A percentile compares a stretch with the other conserved stretches of the same genome.
Evolutionary conservation across 2,888 invertebrate genomes (phyloP).

Genomic region (Pediacus dermestoides): DNA sequence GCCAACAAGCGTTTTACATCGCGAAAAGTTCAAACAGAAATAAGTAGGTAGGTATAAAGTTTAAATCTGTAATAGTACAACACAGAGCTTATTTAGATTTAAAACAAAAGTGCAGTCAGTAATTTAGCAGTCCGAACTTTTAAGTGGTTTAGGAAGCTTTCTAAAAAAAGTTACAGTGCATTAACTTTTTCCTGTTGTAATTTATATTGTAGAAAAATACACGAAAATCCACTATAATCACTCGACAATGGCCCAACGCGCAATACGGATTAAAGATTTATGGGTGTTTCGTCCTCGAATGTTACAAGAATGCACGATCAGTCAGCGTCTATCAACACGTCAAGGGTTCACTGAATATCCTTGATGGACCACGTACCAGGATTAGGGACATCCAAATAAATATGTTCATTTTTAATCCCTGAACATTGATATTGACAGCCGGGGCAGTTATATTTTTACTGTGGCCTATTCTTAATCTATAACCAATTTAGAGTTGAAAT

Average conservation of each 20-base stretch:
- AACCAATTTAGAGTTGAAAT: too few species aligned
- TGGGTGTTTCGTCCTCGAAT: conserved; percentile 19
- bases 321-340: conserved; percentile 33
- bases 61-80: conserved; percentile 19
- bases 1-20: conserved; percentile 30
- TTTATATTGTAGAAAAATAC: conserved; percentile 41
- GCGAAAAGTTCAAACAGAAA: conserved; percentile 29
- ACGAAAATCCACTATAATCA: conserved; percentile 41
- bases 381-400: too few species aligned
- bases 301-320: conserved; percentile 29
- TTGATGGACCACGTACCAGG: too few species aligned
- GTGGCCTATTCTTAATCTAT: too few species aligned
- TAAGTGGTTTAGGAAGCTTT: conserved; percentile 38
- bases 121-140: conserved; percentile 38
- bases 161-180: conserved; percentile 36
- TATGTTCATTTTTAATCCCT: too few species aligned
- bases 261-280: conserved; percentile 34
- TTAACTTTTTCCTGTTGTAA: conserved; percentile 40
- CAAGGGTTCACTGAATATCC: too few species aligned
- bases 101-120: conserved; percentile 37
- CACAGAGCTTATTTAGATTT: conserved; percentile 19
- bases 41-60: conserved; percentile 28
- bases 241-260: conserved; percentile 26
- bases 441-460: too few species aligned
- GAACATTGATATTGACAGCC: too few species aligned